Base-by-base conservation (phyloP, 2,113 vertebrate genomes). In the Furnarius figulus region DNA sequence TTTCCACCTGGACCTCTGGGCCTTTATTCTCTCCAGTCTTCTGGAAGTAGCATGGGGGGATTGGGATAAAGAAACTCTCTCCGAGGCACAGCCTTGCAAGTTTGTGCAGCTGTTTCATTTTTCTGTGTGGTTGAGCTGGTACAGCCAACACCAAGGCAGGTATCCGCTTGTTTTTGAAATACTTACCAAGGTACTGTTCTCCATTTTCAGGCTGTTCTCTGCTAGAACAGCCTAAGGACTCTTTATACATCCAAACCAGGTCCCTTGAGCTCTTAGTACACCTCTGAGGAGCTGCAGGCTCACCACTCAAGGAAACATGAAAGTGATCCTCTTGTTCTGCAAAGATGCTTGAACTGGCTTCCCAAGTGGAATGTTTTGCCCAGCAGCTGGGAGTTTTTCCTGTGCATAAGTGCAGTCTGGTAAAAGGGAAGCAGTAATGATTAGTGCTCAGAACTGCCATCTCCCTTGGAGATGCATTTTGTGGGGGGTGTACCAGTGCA, bases 251-350 rank as follows among this genome's bases (percentile, higher is more conserved):
- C 87, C 58, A 65, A 62, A 87, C 31, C 40, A 65, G 33, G 40
- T 82, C 44, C 70, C 49, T 85, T 35, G 31, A 2, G 80, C 55
- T 84, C 31, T 50, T 87, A 3, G 6, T 40, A 18, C 28, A 70
- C 7, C 23, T 67, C 52, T 46, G 25, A 84, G 84, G 47, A 89
- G 46, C 49, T 66, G 24, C 50, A 62, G 56, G 16, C 40, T 94
- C n/a, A 14, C 0, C 1, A 30, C 30, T 44, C 15, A 33, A 50
- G 23, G 56, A 73, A 78, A 55, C 1, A 4, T 40, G 35, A 73
- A 56, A 37, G 40, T 73, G 31, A 53, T 80, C 14, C 9, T 80
- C 10, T 86, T 68, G 30, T 56, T 88, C 33, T 72, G 20, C 49
- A 46, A 3, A 61, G 72, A 9, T 87, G 30, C 20, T 77, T 39